Evolutionary conservation across 2,113 vertebrate genomes (phyloP).

Genomic region (Peromyscus leucopus): DNA sequence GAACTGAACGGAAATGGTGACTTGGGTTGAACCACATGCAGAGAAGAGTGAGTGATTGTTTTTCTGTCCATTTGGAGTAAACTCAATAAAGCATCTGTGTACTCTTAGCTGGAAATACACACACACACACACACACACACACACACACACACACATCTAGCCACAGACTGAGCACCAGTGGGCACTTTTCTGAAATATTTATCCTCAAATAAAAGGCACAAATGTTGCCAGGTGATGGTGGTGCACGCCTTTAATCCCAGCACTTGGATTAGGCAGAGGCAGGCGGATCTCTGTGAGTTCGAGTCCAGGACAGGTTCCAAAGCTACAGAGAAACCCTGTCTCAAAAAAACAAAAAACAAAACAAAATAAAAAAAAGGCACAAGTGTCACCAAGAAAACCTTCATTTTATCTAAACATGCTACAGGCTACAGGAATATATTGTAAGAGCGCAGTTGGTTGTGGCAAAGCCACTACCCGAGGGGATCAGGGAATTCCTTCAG

Average conservation of each 20-base stretch:
- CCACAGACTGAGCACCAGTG: background rate
- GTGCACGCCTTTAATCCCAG: no score
- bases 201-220: background rate
- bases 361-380: no score
- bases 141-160: background rate
- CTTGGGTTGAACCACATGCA: background rate
- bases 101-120: background rate
- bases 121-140: no score
- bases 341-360: no score
- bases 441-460: no score
- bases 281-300: no score
- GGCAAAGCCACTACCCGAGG: no score
- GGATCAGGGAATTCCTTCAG: no score
- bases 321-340: no score
- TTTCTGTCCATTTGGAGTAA: background rate
- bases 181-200: constrained; percentile 12
- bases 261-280: no score
- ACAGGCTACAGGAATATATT: no score
- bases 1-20: background rate
- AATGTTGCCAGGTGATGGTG: background rate
- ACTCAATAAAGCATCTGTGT: background rate
- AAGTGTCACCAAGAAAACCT: background rate
- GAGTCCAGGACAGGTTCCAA: no score
- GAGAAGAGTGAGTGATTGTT: background rate
- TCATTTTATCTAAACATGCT: background rate